Evolutionary conservation across 1,140 invertebrate species (phyloP).

Genomic region (Trachymyrmex cornetzi): DNA sequence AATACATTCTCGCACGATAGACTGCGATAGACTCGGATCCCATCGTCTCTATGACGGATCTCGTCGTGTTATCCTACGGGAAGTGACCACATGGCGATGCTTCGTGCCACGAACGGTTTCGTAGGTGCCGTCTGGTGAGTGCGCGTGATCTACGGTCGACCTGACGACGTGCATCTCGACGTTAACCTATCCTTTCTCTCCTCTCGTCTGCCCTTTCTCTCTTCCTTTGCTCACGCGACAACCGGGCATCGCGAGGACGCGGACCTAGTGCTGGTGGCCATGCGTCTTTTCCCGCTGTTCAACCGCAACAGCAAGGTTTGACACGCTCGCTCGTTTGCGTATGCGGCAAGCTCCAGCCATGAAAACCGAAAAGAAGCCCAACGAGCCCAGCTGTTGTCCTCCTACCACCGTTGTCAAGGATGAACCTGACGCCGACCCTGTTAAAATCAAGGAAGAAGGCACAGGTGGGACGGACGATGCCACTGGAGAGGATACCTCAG

Average conservation of each 20-base stretch:
- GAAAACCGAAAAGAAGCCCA: conserved; percentile 86
- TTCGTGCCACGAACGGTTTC: conserved; percentile 21
- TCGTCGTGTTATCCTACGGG: not conserved
- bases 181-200: conserved; percentile 61
- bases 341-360: conserved; percentile 75
- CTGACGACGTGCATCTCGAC: conserved; percentile 47
- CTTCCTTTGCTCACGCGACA: not conserved
- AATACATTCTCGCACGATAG: not conserved
- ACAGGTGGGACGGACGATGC: conserved; percentile 80
- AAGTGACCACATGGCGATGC: conserved; percentile 55
- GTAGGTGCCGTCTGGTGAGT: conserved; percentile 24
- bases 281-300: conserved; percentile 61
- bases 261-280: conserved; percentile 66
- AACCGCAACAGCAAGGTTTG: conserved; percentile 66
- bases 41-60: not conserved
- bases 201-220: not conserved
- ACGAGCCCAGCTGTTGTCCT: conserved; percentile 82
- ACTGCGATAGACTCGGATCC: conserved; percentile 29
- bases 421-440: conserved; percentile 81
- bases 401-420: conserved; percentile 83
- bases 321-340: conserved; percentile 60
- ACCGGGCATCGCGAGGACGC: conserved; percentile 47
- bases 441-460: conserved; percentile 85
- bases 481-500: conserved; percentile 79
- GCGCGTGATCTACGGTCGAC: conserved; percentile 20